Evolutionary conservation across 1,140 invertebrate genomes (phyloP).

Genomic region (Diuraphis noxia): DNA sequence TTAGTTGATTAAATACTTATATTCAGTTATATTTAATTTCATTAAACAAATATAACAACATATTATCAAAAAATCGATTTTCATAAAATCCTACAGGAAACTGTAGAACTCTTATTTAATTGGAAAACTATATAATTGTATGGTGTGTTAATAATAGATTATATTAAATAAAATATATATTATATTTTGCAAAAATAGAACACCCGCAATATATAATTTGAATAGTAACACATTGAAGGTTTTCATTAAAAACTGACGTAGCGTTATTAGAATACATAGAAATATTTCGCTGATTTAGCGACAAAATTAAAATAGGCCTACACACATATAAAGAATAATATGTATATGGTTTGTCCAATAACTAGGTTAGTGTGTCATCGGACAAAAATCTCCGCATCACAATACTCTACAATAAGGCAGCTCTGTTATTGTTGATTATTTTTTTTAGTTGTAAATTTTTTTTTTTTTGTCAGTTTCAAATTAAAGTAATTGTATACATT

Average conservation of each 20-base stretch:
- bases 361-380: conserved; percentile 49
- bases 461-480: conserved; percentile 33
- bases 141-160: background rate
- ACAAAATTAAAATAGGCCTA: background rate
- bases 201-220: background rate
- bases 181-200: background rate
- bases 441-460: conserved; percentile 38
- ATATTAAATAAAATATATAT: background rate
- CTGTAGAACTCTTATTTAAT: background rate
- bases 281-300: conserved; percentile 41
- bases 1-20: background rate
- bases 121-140: background rate
- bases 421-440: conserved; percentile 50
- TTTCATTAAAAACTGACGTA: conserved; percentile 37
- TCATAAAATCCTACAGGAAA: background rate
- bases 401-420: conserved; percentile 46
- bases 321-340: conserved; percentile 9
- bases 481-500: conserved; percentile 46
- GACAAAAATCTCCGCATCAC: conserved; percentile 49
- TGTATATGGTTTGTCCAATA: conserved; percentile 31
- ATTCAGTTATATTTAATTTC: background rate
- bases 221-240: conserved; percentile 19
- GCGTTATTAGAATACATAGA: conserved; percentile 11
- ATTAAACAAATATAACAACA: no score
- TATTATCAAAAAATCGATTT: background rate